These are phyloP conservation scores for Caretta caretta DNA, from an alignment of 2,113 vertebrate genomes.

Conservation along the genomic window DNA sequence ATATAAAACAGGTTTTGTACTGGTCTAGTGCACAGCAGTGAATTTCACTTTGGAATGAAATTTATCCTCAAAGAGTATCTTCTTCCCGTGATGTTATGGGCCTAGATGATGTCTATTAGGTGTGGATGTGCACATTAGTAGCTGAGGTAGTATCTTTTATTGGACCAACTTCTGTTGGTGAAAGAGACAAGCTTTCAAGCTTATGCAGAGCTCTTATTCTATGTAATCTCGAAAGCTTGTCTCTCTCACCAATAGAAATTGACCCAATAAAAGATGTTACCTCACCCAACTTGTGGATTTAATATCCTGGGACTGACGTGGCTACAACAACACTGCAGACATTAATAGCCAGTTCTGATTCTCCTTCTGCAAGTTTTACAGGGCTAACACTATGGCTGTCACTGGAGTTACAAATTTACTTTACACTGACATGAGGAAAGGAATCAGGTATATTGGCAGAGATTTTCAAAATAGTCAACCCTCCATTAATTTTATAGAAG, in stretches of 20 bases:
- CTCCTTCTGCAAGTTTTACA: neutral
- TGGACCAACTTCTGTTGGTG: neutral
- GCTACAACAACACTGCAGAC: neutral
- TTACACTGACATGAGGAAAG: neutral
- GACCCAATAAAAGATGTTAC: neutral
- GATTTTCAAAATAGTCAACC: neutral
- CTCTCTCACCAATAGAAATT: neutral
- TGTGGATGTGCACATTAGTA: rapidly evolving
- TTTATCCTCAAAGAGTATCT: neutral
- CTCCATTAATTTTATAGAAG: neutral
- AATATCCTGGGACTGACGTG: neutral
- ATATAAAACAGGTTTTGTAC: neutral
- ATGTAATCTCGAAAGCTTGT: neutral
- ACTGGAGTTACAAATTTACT: neutral
- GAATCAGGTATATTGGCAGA: rapidly evolving
- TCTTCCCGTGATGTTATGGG: neutral
- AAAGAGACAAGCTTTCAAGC: neutral
- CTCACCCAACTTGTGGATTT: neutral
- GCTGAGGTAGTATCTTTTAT: neutral
- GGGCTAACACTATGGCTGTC: neutral
- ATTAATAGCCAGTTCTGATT: neutral
- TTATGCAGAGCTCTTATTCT: neutral
- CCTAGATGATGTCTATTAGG: too few relatives aligned
- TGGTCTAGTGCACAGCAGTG: neutral
- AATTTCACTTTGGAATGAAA: neutral